A percentile compares a stretch with the other conserved stretches of the same genome.
phyloP scores from a whole-genome alignment of 1,140 invertebrate species.

The Lepidurus packardi region DNA sequence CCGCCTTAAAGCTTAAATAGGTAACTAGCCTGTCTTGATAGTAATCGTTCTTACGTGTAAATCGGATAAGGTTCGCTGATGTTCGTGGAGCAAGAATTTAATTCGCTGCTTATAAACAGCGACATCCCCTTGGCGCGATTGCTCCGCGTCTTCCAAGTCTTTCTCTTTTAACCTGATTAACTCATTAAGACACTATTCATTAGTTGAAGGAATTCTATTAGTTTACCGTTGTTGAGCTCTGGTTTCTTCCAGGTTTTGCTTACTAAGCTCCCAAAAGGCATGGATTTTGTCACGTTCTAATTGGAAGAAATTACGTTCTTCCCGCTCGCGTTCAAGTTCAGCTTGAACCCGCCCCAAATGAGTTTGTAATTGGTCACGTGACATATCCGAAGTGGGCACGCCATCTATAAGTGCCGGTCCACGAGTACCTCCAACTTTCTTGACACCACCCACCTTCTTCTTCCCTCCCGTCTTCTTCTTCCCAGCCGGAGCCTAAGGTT shows the following conservation, averaged over 20 bases:
- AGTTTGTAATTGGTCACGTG: conserved; percentile 82
- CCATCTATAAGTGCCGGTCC: conserved; percentile 72
- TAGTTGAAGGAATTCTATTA: neutral
- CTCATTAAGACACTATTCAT: neutral
- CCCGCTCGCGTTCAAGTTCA: conserved; percentile 85
- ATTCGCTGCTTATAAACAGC: conserved; percentile 88
- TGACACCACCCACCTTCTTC: conserved; percentile 39
- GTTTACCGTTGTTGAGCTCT: conserved; percentile 58
- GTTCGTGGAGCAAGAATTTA: conserved; percentile 85
- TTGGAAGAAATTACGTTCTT: conserved; percentile 93
- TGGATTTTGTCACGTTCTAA: conserved; percentile 88
- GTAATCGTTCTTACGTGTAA: conserved; percentile 49
- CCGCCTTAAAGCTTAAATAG: conserved; percentile 47
- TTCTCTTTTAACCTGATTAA: conserved; percentile 69
- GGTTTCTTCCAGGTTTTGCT: conserved; percentile 73
- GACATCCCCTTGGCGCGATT: conserved; percentile 77
- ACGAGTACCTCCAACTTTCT: conserved; percentile 27
- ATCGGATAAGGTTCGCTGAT: conserved; percentile 73
- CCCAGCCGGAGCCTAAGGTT: neutral
- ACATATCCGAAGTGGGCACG: conserved; percentile 85
- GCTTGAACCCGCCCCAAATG: conserved; percentile 81
- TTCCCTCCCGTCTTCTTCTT: conserved; percentile 42
- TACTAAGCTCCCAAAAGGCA: conserved; percentile 89
- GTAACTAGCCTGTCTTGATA: neutral
- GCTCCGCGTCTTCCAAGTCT: conserved; percentile 77